phyloP scores from a whole-genome alignment of 2,797 vertebrate species.

The Avahi laniger region DNA sequence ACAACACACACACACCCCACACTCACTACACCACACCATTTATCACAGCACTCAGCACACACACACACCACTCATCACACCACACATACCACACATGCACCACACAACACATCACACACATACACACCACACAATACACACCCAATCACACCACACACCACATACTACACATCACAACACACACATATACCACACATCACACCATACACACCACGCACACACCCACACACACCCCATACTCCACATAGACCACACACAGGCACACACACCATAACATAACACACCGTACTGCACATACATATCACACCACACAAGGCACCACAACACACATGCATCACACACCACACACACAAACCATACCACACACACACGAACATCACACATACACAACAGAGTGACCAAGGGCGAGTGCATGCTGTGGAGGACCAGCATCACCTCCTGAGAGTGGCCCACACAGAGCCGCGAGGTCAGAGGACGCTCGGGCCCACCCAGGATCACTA shows the following conservation, averaged over 20 bases:
- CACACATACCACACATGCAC: too few relatives aligned
- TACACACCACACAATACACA: background rate
- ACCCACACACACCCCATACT: too few relatives aligned
- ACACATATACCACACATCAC: background rate
- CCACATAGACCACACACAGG: background rate
- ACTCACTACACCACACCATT: background rate
- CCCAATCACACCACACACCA: background rate
- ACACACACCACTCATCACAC: background rate
- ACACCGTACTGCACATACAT: background rate
- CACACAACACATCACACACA: background rate
- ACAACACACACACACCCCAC: background rate
- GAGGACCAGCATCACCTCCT: too few relatives aligned
- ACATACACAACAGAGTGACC: background rate
- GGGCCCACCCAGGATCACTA: background rate
- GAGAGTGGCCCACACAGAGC: too few relatives aligned
- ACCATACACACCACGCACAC: background rate
- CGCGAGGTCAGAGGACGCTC: too few relatives aligned
- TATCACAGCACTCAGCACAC: too few relatives aligned
- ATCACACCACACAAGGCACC: background rate
- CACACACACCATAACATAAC: too few relatives aligned
- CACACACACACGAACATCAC: background rate
- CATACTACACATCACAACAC: background rate
- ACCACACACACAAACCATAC: background rate
- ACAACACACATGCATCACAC: background rate
- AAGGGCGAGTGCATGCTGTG: rapidly evolving